A percentile compares a stretch with the other conserved stretches of the same genome.
phyloP scores from a whole-genome alignment of 1,140 invertebrate genomes.

The Anastrepha obliqua region DNA sequence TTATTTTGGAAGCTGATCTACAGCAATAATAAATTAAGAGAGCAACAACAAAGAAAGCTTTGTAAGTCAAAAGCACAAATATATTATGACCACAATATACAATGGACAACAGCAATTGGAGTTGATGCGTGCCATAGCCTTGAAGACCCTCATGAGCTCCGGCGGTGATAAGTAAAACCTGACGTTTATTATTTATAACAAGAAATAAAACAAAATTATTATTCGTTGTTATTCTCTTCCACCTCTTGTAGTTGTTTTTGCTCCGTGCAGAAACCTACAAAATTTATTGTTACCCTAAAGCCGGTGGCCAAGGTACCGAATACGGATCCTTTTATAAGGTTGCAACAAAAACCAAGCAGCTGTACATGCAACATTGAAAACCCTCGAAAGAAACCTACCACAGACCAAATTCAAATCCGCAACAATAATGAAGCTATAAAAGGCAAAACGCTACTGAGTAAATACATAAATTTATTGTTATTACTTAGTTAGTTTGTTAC shows the following conservation, averaged over 20 bases:
- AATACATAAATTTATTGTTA: not conserved
- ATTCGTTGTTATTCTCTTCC: too few relatives aligned
- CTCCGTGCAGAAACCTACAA: conserved; percentile 25
- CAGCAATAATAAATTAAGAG: conserved; percentile 6
- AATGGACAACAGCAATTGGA: not conserved
- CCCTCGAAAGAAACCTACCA: not conserved
- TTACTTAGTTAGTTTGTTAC: too few relatives aligned
- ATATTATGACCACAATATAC: not conserved
- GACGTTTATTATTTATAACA: not conserved
- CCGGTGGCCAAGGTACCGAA: conserved; percentile 5
- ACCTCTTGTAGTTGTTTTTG: not conserved
- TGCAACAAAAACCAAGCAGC: not conserved
- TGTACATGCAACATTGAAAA: not conserved
- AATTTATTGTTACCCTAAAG: conserved; percentile 31
- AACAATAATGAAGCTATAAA: conserved; percentile 6
- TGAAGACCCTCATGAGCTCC: conserved; percentile 15
- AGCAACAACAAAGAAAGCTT: not conserved
- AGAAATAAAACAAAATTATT: too few relatives aligned
- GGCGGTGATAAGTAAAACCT: not conserved
- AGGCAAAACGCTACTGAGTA: conserved; percentile 32
- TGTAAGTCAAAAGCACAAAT: not conserved
- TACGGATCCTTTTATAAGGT: not conserved
- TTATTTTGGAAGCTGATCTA: conserved; percentile 28
- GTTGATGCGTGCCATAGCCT: not conserved
- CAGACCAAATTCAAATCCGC: not conserved